Percentiles rank a stretch among this genome's conserved stretches.
These are phyloP conservation scores for Idaea aversata DNA, from an alignment of 2,888 invertebrate species.

Conservation along the genomic window DNA sequence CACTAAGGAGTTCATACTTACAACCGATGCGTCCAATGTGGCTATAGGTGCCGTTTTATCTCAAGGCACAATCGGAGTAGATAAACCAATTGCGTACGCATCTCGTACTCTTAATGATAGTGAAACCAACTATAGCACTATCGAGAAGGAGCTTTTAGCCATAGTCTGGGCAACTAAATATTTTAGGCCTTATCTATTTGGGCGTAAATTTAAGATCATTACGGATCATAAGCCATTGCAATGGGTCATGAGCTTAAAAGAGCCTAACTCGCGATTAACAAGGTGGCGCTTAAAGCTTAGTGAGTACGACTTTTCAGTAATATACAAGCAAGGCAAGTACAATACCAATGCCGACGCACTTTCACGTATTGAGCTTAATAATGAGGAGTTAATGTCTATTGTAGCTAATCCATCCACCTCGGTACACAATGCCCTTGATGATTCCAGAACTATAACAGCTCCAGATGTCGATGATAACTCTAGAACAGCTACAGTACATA, in stretches of 20 bases:
- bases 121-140: constrained; percentile 27
- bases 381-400: constrained; percentile 8
- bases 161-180: constrained; percentile 38
- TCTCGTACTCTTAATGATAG: constrained; percentile 35
- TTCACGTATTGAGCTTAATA: constrained; percentile 25
- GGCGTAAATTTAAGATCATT: constrained; percentile 41
- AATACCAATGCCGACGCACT: constrained; percentile 27
- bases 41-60: constrained; percentile 34
- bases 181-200: constrained; percentile 40
- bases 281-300: constrained; percentile 38
- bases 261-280: constrained; percentile 36
- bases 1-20: constrained; percentile 27
- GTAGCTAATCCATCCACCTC: constrained; percentile 8
- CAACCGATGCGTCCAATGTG: constrained; percentile 38
- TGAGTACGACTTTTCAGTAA: constrained; percentile 25
- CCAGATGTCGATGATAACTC: neutral
- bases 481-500: constrained; percentile 26
- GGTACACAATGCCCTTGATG: neutral
- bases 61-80: constrained; percentile 27
- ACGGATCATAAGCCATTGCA: constrained; percentile 45
- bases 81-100: constrained; percentile 21
- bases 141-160: constrained; percentile 43
- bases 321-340: constrained; percentile 23
- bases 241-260: too few relatives aligned
- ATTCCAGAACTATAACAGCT: constrained; percentile 13